Base-by-base conservation (phyloP, 2,888 invertebrate species). In the Volucella zonaria region DNA sequence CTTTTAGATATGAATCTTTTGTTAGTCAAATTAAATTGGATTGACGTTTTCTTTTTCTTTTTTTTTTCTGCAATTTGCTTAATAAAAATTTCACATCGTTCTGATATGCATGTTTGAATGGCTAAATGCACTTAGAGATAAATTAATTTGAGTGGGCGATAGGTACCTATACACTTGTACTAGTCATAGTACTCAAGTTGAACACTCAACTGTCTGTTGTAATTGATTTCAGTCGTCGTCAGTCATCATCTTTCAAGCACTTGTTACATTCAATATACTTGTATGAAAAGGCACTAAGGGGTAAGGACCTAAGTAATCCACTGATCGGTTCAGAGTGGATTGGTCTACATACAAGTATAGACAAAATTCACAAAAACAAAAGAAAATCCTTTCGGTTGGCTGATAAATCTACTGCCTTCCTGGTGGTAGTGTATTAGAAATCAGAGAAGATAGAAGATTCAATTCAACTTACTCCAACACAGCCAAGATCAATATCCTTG, bases 71-170 rank as follows among this genome's bases (percentile, higher is more conserved):
- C 62, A 62, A 77, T 66, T 59, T 23, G 56, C 31, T 73, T 43
- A 67, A 79, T 73, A 67, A 54, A 80, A 74, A 73, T 74, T 66
- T 67, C 43, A 47, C 78, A 56, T 78, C 56, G 66, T 31, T 23
- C 31, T 31, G 38, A 70, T 67, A 38, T 23, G 18, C 18, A 23
- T 40, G 61, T 62, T 66, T 73, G 45, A 45, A 78, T 62, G 23
- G 67, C n/a, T 73, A 45, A 78, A 62, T 62, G 73, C 73, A 73
- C 67, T 74, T 64, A 47, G 23, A 23, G 68, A 68, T 68, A 47
- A 40, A 23, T 43, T 15, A 15, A 49, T 40, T 38, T 40, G 23
- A 43, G 43, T 47, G 18, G 59, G 31, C 49, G 15, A 64, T 49
- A 49, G 64, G 49, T 49, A 31, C 31, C 31, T 31, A 31, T 31